Evolutionary conservation across 2,113 vertebrate genomes (phyloP).

Genomic region (rat (Rattus norvegicus)): GRCr8 NC_086027.1:44780501-44781000

Average conservation of each 20-base stretch:
- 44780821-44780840: background rate
- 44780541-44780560: no score
- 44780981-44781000: background rate
- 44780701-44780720: background rate
- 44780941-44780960: background rate
- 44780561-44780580: background rate
- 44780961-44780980: background rate
- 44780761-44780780: background rate
- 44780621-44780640: no score
- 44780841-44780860: background rate
- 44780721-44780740: background rate
- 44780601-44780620: no score
- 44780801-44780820: background rate
- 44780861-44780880: background rate
- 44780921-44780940: background rate
- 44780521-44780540: no score
- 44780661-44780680: background rate
- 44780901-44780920: background rate
- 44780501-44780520: no score
- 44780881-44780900: background rate
- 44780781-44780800: background rate
- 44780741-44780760: background rate
- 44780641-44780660: no score
- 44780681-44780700: background rate
- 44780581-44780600: no score